Conservation (phyloP, 2,113 vertebrate genomes). For the Lamprotornis superbus region DNA sequence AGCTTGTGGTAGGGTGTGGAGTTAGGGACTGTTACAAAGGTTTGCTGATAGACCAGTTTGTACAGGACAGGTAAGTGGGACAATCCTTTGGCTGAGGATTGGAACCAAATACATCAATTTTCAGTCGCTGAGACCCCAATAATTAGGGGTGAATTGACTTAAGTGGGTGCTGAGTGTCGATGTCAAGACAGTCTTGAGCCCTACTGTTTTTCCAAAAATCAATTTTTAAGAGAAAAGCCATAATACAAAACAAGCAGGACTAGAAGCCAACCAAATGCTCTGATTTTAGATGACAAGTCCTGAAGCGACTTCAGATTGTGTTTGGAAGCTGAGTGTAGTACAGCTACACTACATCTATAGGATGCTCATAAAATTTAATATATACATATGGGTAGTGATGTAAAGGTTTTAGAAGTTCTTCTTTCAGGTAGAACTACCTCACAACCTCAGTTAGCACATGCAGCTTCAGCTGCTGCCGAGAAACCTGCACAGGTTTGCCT, state of each 20-base stretch:
- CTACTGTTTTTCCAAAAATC: background rate
- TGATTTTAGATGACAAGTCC: background rate
- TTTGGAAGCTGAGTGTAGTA: background rate
- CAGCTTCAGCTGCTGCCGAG: constrained; percentile 19
- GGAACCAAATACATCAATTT: background rate
- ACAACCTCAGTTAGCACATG: background rate
- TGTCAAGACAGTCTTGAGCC: background rate
- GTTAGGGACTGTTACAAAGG: background rate
- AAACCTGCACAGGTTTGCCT: background rate
- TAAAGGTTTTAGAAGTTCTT: background rate
- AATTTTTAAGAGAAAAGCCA: background rate
- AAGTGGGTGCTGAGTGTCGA: background rate
- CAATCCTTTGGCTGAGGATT: background rate
- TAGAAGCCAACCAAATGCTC: background rate
- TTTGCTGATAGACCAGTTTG: background rate
- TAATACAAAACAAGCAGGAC: background rate
- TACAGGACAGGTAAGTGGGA: background rate
- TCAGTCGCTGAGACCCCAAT: background rate
- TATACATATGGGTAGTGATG: background rate
- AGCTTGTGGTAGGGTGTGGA: background rate
- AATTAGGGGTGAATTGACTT: background rate
- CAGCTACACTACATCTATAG: background rate
- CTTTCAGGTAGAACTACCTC: constrained; percentile 35
- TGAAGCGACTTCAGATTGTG: background rate
- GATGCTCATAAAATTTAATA: background rate